A percentile compares a stretch with the other conserved stretches of the same genome.
Evolutionary conservation across 1,140 invertebrate genomes (phyloP).

Genomic region (Thereuonema tuberculata): DNA sequence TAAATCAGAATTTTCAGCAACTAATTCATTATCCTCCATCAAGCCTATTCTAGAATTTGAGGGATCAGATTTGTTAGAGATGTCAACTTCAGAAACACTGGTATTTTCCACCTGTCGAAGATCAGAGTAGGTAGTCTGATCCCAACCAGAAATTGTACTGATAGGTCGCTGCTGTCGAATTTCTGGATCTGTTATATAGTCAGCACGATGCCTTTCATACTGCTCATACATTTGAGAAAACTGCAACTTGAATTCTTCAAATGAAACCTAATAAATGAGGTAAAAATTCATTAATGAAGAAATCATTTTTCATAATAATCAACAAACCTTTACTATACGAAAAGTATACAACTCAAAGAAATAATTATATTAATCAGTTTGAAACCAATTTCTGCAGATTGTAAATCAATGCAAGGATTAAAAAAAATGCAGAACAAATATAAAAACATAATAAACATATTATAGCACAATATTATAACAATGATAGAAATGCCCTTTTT

Average conservation of each 20-base stretch:
- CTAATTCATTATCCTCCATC: background rate
- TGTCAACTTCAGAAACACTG: background rate
- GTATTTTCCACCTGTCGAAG: background rate
- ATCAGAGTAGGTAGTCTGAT: conserved; percentile 35
- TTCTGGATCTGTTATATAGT: conserved; percentile 88
- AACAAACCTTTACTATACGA: background rate
- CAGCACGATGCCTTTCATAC: conserved; percentile 80
- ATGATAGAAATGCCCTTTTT: too few species aligned
- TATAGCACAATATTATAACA: too few species aligned
- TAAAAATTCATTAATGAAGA: too few species aligned
- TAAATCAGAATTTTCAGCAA: background rate
- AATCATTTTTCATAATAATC: background rate
- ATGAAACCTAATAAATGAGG: too few species aligned
- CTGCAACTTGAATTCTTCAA: conserved; percentile 91
- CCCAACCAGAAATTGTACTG: conserved; percentile 90
- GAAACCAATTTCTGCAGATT: too few species aligned
- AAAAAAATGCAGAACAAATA: too few species aligned
- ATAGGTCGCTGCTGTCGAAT: conserved; percentile 80
- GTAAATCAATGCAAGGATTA: too few species aligned
- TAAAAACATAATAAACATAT: too few species aligned
- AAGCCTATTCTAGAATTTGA: too few species aligned
- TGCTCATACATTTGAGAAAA: conserved; percentile 96
- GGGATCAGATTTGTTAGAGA: too few species aligned
- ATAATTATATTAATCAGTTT: too few species aligned
- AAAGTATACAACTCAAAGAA: too few species aligned